Percentiles rank a stretch among this genome's conserved stretches.
Evolutionary conservation across 2,888 invertebrate species (phyloP).

Genomic region (Agonopterix subpropinquella): DNA sequence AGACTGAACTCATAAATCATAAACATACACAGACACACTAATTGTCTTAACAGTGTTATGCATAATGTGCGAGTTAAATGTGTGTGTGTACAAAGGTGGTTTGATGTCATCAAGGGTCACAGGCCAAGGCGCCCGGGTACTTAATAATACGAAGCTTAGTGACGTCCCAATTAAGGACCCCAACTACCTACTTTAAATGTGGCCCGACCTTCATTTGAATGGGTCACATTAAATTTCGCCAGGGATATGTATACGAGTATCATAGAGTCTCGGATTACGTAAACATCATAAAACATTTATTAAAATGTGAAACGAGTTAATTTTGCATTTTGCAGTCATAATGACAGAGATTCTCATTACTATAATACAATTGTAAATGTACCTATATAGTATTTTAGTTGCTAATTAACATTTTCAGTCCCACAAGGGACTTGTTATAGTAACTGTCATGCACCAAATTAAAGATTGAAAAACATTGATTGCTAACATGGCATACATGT

Average conservation of each 20-base stretch:
- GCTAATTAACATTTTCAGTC: no score
- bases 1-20: not conserved
- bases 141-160: slow-evolving; percentile 25
- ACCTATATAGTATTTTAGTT: no score
- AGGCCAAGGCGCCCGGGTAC: slow-evolving; percentile 22
- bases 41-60: not conserved
- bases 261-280: slow-evolving; percentile 7
- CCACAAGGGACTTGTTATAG: no score
- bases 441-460: no score
- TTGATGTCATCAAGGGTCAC: slow-evolving; percentile 20
- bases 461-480: no score
- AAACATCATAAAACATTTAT: slow-evolving; percentile 14
- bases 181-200: slow-evolving; percentile 1
- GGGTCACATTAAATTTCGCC: slow-evolving; percentile 17
- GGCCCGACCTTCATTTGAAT: slow-evolving; percentile 14
- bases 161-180: slow-evolving; percentile 14
- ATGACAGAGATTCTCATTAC: no score
- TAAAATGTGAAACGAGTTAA: slow-evolving; percentile 1
- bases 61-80: slow-evolving; percentile 12
- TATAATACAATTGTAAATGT: no score
- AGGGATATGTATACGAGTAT: slow-evolving; percentile 15
- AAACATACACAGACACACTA: not conserved
- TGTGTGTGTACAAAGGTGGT: slow-evolving; percentile 12
- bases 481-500: no score
- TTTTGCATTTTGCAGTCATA: no score